Evolutionary conservation across 2,888 invertebrate genomes (phyloP).

Genomic region (Erynnis tages): DNA sequence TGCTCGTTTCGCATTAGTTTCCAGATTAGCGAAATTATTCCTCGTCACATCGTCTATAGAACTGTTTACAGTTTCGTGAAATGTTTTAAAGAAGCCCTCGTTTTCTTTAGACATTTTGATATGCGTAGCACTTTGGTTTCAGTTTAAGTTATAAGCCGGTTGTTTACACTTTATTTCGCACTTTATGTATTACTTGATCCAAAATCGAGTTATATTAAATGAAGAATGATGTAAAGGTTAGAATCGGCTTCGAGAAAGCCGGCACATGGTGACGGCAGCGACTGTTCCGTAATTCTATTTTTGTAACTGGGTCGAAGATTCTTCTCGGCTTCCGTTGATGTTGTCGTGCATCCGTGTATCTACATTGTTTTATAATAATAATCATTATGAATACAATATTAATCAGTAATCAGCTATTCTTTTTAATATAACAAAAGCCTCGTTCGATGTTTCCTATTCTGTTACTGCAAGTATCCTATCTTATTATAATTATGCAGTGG

Average conservation of each 20-base stretch:
- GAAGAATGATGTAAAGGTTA: conserved; percentile 47
- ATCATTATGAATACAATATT: neutral
- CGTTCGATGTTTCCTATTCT: too few species aligned
- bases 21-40: conserved; percentile 83
- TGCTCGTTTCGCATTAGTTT: conserved; percentile 84
- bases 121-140: neutral
- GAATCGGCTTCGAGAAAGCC: conserved; percentile 49
- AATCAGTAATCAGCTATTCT: neutral
- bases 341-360: conserved; percentile 14
- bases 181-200: neutral
- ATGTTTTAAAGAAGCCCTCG: conserved; percentile 83
- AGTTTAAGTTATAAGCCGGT: neutral
- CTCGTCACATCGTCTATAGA: conserved; percentile 80
- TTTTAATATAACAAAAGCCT: too few species aligned
- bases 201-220: neutral
- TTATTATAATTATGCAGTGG: too few species aligned
- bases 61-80: conserved; percentile 82
- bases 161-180: conserved; percentile 30
- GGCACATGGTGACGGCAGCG: conserved; percentile 47
- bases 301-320: conserved; percentile 56
- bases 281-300: conserved; percentile 64
- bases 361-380: neutral
- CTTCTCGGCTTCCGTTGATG: conserved; percentile 50
- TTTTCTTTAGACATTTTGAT: conserved; percentile 58
- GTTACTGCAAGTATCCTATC: too few species aligned